Conservation (phyloP, 2,113 vertebrate species). For the Bambusicola thoracicus region DNA sequence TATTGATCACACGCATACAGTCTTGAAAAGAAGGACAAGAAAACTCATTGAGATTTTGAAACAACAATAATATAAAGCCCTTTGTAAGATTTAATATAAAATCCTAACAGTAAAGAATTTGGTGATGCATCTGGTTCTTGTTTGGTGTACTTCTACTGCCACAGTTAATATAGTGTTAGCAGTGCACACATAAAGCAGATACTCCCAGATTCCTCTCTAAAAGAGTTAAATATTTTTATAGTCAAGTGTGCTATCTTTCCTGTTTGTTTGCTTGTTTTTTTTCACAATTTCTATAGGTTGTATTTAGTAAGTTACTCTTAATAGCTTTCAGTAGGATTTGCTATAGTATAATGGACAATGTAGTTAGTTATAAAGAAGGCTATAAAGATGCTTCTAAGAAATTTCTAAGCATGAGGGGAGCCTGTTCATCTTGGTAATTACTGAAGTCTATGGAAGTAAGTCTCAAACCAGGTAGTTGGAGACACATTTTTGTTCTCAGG, state of each 20-base stretch:
- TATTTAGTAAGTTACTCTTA: slow-evolving; percentile 14
- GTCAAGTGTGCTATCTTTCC: slow-evolving; percentile 21
- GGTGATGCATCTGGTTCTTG: slow-evolving; percentile 71
- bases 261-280: not conserved
- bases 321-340: slow-evolving; percentile 6
- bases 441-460: not conserved
- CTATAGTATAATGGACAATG: not conserved
- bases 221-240: slow-evolving; percentile 55
- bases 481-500: not conserved
- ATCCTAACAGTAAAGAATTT: slow-evolving; percentile 53
- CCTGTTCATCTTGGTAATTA: not conserved
- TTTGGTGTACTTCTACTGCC: slow-evolving; percentile 71
- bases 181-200: slow-evolving; percentile 61
- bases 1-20: not conserved
- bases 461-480: not conserved
- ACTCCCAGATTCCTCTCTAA: not conserved
- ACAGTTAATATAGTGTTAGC: slow-evolving; percentile 56
- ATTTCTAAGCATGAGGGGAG: not conserved
- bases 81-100: slow-evolving; percentile 52
- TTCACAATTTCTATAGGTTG: not conserved
- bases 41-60: slow-evolving; percentile 49
- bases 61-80: slow-evolving; percentile 28
- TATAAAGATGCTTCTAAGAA: not conserved
- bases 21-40: slow-evolving; percentile 44
- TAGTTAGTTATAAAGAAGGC: not conserved